Evolutionary conservation across 2,888 invertebrate species (phyloP).

Genomic region (Mycalesis mineus): DNA sequence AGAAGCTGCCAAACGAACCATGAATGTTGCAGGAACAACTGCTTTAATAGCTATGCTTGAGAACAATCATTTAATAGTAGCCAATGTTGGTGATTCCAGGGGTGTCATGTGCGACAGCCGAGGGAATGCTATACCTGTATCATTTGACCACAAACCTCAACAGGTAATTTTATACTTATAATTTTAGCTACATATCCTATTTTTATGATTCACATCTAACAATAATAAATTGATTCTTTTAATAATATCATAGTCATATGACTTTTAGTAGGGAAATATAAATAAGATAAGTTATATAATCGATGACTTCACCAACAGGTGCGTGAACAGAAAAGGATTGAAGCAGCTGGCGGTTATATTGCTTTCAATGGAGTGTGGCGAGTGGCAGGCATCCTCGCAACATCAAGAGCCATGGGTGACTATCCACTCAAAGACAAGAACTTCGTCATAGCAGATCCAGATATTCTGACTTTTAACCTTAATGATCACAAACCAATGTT

Average conservation of each 20-base stretch:
- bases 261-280: too few relatives aligned
- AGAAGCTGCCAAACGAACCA: constrained; percentile 87
- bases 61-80: constrained; percentile 89
- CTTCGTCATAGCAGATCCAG: constrained; percentile 96
- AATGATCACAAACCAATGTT: constrained; percentile 92
- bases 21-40: constrained; percentile 91
- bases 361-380: constrained; percentile 98
- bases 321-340: constrained; percentile 93
- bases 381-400: constrained; percentile 95
- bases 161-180: constrained; percentile 77
- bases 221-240: too few relatives aligned
- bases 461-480: constrained; percentile 94
- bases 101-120: constrained; percentile 96
- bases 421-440: constrained; percentile 96
- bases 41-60: constrained; percentile 93
- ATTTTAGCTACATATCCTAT: neutral
- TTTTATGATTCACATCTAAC: too few relatives aligned
- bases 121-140: constrained; percentile 93
- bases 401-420: constrained; percentile 95
- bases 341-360: constrained; percentile 96
- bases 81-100: constrained; percentile 97
- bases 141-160: constrained; percentile 98
- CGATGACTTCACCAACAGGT: constrained; percentile 71
- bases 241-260: too few relatives aligned
- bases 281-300: neutral